Base-by-base conservation (phyloP, 2,113 vertebrate species). In the Rhea pennata region DNA sequence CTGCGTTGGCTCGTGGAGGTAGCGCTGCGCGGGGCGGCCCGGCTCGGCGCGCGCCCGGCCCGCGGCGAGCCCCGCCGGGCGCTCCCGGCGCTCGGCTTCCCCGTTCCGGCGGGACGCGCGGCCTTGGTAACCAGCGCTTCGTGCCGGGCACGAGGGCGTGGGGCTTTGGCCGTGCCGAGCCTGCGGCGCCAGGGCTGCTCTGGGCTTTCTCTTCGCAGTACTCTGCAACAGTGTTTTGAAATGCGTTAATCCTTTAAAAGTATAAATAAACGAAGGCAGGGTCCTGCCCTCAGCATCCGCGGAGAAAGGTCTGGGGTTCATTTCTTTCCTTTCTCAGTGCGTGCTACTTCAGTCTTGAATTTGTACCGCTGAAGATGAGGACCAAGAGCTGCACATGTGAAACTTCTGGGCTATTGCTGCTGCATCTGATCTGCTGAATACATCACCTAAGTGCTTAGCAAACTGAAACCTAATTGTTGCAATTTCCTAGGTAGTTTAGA, bases 401-500 rank as follows among this genome's bases (percentile, higher is more conserved):
- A 62, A 8, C 42, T 80, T 29, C 2, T 4, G 51, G 0, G 2
- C 31, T 42, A 59, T 11, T 62, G 73, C 67, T 72, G 78, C 91
- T 61, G 69, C 87, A 5, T 59, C 92, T 62, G 70, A 3, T 50
- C 56, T 51, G 48, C 42, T 39, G 29, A 12, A 13, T 21, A 10
- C 59, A 69, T 70, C 78, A 27, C 10, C 9, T 40, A 12, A 22
- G 65, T 22, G 84, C 75, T 69, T 79, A 15, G 69, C 66, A 39
- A 44, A 71, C 80, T 42, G 74, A 27, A 92, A 72, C 92, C 51
- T 42, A 12, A 53, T 19, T 53, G 80, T 54, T 86, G 75, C 26
- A 16, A 67, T 96, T 91, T 81, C 88, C 75, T 27, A 15, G 77
- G 74, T 11, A 89, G 64, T 78, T 94, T 19, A 51, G 94, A 64